These are phyloP conservation scores for Anthopleura xanthogrammica DNA, from an alignment of 92 coral and sea anemone genomes.

Conservation along the genomic window DNA sequence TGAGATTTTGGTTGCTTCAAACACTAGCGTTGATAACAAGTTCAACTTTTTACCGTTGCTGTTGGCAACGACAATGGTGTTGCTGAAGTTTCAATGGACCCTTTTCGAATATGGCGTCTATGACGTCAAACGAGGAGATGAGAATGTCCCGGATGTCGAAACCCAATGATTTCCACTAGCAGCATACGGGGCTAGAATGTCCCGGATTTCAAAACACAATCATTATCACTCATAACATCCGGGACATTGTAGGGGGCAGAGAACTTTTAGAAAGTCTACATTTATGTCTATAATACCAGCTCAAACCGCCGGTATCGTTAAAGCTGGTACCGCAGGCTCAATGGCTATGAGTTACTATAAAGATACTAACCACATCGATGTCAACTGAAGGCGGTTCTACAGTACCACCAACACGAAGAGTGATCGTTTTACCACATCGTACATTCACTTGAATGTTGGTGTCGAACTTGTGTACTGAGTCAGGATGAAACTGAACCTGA, in stretches of 20 bases:
- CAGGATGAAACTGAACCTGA: conserved; percentile 89
- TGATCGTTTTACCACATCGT: conserved; percentile 79
- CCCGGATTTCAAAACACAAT: no score
- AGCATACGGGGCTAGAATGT: no score
- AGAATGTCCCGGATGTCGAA: no score
- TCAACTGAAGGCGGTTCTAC: conserved; percentile 96
- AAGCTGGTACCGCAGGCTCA: background rate
- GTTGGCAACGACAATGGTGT: background rate
- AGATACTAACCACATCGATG: conserved; percentile 80
- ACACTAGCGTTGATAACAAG: no score
- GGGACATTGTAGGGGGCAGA: no score
- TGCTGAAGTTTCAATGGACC: background rate
- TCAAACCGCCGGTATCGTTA: background rate
- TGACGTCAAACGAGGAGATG: no score
- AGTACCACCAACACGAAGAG: conserved; percentile 94
- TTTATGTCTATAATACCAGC: no score
- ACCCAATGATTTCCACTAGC: no score
- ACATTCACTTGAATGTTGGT: conserved; percentile 89
- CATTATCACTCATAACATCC: no score
- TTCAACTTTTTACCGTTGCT: background rate
- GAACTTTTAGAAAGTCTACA: no score
- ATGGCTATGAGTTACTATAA: background rate
- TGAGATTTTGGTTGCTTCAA: no score
- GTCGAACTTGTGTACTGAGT: conserved; percentile 87
- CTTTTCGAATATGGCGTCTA: no score